Percentiles rank a stretch among this genome's conserved stretches.
phyloP scores from a whole-genome alignment of 2,888 invertebrate genomes.

The Platerodrilus igneus region DNA sequence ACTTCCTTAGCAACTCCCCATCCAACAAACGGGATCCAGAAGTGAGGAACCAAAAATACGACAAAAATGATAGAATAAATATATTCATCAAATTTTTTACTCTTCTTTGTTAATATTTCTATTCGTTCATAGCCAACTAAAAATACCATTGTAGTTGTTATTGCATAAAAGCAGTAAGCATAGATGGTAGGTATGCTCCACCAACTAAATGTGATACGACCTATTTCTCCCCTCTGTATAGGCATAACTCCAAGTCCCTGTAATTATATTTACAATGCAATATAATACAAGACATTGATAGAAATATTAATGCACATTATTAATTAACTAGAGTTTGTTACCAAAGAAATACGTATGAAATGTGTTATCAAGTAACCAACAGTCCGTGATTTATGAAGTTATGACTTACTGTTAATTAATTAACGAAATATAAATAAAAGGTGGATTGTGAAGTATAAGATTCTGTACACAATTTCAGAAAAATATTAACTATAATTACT shows the following conservation, averaged over 20 bases:
- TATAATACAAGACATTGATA: too few relatives aligned
- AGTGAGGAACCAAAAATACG: constrained; percentile 63
- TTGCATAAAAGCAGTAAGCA: constrained; percentile 60
- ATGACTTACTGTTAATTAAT: too few relatives aligned
- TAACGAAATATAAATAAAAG: too few relatives aligned
- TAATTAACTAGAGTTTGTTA: too few relatives aligned
- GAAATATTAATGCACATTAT: too few relatives aligned
- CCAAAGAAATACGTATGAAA: too few relatives aligned
- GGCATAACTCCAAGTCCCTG: constrained; percentile 65
- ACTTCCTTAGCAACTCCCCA: constrained; percentile 68
- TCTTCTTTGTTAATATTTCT: constrained; percentile 56
- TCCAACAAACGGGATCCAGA: constrained; percentile 66
- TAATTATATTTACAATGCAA: too few relatives aligned
- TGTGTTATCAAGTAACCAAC: too few relatives aligned
- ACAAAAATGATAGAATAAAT: constrained; percentile 65
- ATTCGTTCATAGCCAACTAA: constrained; percentile 60
- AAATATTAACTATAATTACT: too few relatives aligned
- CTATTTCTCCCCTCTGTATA: constrained; percentile 44
- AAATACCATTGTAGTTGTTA: constrained; percentile 55
- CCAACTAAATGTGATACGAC: constrained; percentile 62
- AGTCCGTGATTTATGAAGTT: too few relatives aligned
- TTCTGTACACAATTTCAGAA: too few relatives aligned
- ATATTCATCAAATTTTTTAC: constrained; percentile 62
- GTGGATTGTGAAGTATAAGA: too few relatives aligned
- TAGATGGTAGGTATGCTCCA: constrained; percentile 59